These are phyloP conservation scores for Erebia aethiops DNA, from an alignment of 2,888 invertebrate species.

Conservation along the genomic window DNA sequence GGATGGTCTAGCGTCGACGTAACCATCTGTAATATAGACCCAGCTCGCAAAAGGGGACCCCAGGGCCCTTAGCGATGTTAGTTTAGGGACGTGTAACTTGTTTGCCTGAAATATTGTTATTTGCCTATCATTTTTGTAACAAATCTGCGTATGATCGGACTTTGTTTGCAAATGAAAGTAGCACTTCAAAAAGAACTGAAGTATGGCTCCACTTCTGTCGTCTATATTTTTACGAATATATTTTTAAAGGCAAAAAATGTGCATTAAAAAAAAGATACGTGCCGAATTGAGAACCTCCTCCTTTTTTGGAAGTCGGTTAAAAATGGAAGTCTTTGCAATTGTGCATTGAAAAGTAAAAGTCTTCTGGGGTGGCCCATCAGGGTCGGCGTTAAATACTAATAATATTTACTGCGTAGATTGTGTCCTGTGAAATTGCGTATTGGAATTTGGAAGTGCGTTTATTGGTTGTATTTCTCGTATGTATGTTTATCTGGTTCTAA, in stretches of 20 bases:
- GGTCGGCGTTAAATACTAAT: too few species aligned
- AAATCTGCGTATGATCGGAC: conserved; percentile 75
- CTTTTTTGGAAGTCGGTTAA: too few species aligned
- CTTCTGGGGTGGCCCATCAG: too few species aligned
- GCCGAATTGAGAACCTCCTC: too few species aligned
- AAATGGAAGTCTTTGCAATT: too few species aligned
- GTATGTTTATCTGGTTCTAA: too few species aligned
- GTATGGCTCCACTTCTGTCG: conserved; percentile 29
- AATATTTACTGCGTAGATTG: too few species aligned
- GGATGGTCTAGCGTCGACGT: conserved; percentile 68
- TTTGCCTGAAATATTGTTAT: conserved; percentile 79
- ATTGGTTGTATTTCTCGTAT: too few species aligned
- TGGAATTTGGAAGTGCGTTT: too few species aligned
- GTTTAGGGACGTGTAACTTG: conserved; percentile 74
- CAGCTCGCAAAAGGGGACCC: conserved; percentile 61
- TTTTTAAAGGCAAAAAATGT: conserved; percentile 8
- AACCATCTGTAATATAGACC: conserved; percentile 73
- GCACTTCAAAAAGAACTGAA: conserved; percentile 57
- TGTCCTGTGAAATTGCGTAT: too few species aligned
- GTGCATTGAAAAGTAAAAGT: too few species aligned
- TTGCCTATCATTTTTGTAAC: conserved; percentile 75
- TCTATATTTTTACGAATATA: conserved; percentile 33
- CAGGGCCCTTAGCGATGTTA: conserved; percentile 62
- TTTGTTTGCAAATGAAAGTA: conserved; percentile 67
- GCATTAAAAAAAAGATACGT: too few species aligned